These are phyloP conservation scores for Dipodomys ordii DNA, from an alignment of 2,113 vertebrate species.

Conservation along the genomic window DNA sequence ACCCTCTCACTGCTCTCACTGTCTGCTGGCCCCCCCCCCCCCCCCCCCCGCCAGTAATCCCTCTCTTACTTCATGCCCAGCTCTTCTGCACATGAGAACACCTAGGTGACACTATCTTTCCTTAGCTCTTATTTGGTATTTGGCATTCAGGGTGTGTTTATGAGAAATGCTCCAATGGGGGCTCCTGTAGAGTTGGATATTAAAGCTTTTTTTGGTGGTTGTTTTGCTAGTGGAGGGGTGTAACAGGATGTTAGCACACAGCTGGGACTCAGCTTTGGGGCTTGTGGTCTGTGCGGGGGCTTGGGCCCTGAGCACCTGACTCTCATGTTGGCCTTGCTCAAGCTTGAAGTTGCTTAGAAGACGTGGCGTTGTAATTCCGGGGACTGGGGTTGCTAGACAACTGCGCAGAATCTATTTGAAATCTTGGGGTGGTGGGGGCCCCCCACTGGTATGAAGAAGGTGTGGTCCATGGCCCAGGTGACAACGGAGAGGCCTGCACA, in stretches of 20 bases:
- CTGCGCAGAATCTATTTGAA: neutral
- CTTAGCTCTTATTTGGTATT: neutral
- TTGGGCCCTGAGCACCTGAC: neutral
- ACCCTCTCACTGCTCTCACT: too few species aligned
- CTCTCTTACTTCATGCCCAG: too few species aligned
- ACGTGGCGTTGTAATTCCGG: neutral
- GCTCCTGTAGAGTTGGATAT: neutral
- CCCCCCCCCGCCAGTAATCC: too few species aligned
- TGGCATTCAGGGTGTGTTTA: neutral
- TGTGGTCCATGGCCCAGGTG: too few species aligned
- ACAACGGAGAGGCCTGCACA: neutral
- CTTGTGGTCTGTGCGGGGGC: neutral
- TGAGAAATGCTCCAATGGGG: neutral
- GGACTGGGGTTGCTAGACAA: neutral
- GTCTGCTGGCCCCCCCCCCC: too few species aligned
- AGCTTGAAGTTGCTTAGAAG: neutral
- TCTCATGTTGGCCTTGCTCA: neutral
- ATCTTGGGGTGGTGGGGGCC: neutral
- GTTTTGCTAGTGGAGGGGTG: neutral
- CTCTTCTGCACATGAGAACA: neutral
- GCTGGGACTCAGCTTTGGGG: accelerated
- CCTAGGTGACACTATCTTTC: neutral
- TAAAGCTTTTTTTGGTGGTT: neutral
- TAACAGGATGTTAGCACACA: neutral
- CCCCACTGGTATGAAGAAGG: neutral